phyloP scores from a whole-genome alignment of 2,113 vertebrate genomes.

The Sinocyclocheilus anshuiensis region DNA sequence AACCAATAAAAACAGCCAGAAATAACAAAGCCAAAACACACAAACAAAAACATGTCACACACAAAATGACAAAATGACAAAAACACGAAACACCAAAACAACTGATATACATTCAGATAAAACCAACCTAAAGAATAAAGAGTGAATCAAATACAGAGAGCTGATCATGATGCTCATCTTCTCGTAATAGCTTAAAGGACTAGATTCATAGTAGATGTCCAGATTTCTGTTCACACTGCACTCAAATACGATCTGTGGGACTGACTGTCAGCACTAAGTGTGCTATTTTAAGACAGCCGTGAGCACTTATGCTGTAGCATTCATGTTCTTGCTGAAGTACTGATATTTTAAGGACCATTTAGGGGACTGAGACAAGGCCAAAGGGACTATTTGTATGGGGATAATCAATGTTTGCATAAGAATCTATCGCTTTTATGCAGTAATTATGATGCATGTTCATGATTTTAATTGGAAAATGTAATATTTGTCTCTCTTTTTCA shows the following conservation, averaged over 20 bases:
- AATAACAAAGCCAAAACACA: not conserved
- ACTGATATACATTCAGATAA: not conserved
- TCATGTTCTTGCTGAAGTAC: not conserved
- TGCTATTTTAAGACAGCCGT: not conserved
- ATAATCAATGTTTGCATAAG: not conserved
- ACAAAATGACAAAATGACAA: not conserved
- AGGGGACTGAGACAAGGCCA: not conserved
- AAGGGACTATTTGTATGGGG: not conserved
- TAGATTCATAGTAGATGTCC: not conserved
- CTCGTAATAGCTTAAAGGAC: not conserved
- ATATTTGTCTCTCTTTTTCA: not conserved
- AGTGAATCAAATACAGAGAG: not conserved
- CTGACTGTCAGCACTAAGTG: no score
- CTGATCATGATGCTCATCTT: not conserved
- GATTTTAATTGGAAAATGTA: not conserved
- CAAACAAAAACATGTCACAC: not conserved
- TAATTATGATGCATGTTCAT: not conserved
- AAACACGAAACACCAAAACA: not conserved
- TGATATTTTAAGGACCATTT: not conserved
- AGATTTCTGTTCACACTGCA: not conserved
- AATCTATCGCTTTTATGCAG: not conserved
- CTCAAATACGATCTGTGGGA: not conserved
- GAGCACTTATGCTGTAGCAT: not conserved
- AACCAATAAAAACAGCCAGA: slow-evolving; percentile 1
- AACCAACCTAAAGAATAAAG: not conserved